Percentiles rank a stretch among this genome's conserved stretches.
Conservation (phyloP, 2,888 invertebrate species). For the Sclerodermus sp. region DNA sequence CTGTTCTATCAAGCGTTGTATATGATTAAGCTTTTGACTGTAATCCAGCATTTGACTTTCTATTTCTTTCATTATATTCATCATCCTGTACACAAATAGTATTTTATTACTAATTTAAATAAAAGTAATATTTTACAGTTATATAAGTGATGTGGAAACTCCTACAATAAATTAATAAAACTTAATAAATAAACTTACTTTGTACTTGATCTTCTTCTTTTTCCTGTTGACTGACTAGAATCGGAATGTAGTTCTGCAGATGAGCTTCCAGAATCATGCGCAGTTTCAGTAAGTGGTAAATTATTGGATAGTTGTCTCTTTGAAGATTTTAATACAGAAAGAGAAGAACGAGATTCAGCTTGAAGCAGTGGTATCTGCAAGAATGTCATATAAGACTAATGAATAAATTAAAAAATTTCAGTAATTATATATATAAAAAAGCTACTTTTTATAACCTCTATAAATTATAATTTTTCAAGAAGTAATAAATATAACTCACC, state of each 20-base stretch:
- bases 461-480: no score
- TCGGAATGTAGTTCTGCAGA: slow-evolving; percentile 60
- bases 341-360: slow-evolving; percentile 61
- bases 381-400: slow-evolving; percentile 8
- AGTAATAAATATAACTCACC: no score
- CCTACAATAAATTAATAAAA: neutral
- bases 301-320: slow-evolving; percentile 60
- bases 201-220: slow-evolving; percentile 46
- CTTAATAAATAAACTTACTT: slow-evolving; percentile 30
- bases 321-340: slow-evolving; percentile 59
- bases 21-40: slow-evolving; percentile 48
- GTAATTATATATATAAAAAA: neutral
- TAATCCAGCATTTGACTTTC: slow-evolving; percentile 46
- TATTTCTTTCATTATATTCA: slow-evolving; percentile 44
- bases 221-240: slow-evolving; percentile 59
- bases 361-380: slow-evolving; percentile 57
- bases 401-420: neutral
- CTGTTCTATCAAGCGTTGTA: slow-evolving; percentile 51
- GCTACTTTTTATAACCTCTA: no score
- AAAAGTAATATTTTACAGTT: neutral
- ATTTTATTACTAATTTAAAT: neutral
- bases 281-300: slow-evolving; percentile 56
- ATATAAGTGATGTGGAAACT: no score
- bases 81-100: slow-evolving; percentile 32
- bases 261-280: slow-evolving; percentile 59